Percentiles rank a stretch among this genome's conserved stretches.
These are phyloP conservation scores for Aphelenchoides besseyi DNA, from an alignment of 1,140 invertebrate genomes.

Conservation along the genomic window DNA sequence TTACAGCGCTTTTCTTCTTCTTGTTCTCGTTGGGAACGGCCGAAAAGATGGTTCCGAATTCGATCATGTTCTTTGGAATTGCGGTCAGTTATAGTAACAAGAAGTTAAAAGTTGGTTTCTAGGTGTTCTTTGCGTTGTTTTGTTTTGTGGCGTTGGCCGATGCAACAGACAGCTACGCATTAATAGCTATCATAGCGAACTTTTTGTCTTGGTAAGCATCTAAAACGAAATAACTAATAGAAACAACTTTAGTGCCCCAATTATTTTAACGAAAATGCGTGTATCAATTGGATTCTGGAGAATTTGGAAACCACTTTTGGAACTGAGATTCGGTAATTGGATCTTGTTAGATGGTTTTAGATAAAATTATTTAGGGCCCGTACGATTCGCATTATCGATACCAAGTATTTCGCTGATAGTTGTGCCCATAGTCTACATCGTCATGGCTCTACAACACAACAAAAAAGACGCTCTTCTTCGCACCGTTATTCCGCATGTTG, in stretches of 20 bases:
- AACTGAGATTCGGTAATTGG: constrained; percentile 41
- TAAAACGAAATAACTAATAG: background rate
- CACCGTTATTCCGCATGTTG: constrained; percentile 44
- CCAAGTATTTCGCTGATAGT: constrained; percentile 39
- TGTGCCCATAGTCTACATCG: constrained; percentile 48
- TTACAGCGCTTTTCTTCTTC: constrained; percentile 49
- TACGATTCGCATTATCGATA: constrained; percentile 37
- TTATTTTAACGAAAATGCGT: constrained; percentile 45
- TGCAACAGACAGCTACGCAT: constrained; percentile 40
- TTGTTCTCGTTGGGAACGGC: constrained; percentile 46
- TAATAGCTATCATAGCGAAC: constrained; percentile 45
- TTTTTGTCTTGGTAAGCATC: constrained; percentile 46
- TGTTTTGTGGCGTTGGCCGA: constrained; percentile 53
- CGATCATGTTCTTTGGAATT: constrained; percentile 24
- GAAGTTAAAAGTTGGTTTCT: too few species aligned
- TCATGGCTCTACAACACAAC: constrained; percentile 31
- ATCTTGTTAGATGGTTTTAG: background rate
- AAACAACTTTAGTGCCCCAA: constrained; percentile 43
- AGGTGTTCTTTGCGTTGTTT: constrained; percentile 40
- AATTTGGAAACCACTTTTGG: constrained; percentile 49
- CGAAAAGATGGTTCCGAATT: constrained; percentile 29
- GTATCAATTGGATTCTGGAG: constrained; percentile 39
- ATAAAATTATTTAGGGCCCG: constrained; percentile 22
- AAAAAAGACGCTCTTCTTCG: constrained; percentile 24
- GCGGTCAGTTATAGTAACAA: constrained; percentile 24